phyloP scores from a whole-genome alignment of 2,888 invertebrate species.

The Erebia epiphron region DNA sequence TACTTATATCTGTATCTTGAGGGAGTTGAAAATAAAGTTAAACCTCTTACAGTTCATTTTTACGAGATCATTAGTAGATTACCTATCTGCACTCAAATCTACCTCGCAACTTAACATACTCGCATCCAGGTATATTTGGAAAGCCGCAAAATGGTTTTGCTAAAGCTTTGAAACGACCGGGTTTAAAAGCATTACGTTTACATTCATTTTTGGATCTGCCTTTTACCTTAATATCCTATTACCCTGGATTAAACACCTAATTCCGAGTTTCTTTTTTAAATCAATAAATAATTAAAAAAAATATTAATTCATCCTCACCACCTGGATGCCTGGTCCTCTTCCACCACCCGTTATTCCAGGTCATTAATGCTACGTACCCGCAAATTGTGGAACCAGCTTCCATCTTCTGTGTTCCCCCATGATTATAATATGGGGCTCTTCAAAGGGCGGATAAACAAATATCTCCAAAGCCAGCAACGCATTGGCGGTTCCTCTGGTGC shows the following conservation, averaged over 20 bases:
- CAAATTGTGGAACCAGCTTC: too few species aligned
- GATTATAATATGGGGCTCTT: too few species aligned
- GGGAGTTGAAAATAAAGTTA: neutral
- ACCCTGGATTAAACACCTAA: constrained; percentile 48
- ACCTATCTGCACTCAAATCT: constrained; percentile 7
- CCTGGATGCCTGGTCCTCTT: too few species aligned
- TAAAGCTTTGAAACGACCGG: constrained; percentile 38
- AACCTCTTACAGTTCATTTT: neutral
- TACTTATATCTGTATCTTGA: too few species aligned
- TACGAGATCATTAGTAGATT: constrained; percentile 10
- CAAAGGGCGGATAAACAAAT: too few species aligned
- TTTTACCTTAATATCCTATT: constrained; percentile 51
- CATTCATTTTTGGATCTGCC: constrained; percentile 52
- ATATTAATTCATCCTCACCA: too few species aligned
- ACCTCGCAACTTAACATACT: neutral
- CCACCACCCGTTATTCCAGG: too few species aligned
- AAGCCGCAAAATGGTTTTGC: constrained; percentile 44
- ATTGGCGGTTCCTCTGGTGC: too few species aligned
- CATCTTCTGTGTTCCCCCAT: too few species aligned
- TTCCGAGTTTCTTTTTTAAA: constrained; percentile 1
- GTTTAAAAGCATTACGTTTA: constrained; percentile 40
- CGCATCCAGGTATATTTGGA: constrained; percentile 37
- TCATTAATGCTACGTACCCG: too few species aligned
- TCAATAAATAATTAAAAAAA: neutral
- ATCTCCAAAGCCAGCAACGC: too few species aligned